Base-by-base conservation (phyloP, 2,888 invertebrate genomes). In the Nymphalis polychloros region DNA sequence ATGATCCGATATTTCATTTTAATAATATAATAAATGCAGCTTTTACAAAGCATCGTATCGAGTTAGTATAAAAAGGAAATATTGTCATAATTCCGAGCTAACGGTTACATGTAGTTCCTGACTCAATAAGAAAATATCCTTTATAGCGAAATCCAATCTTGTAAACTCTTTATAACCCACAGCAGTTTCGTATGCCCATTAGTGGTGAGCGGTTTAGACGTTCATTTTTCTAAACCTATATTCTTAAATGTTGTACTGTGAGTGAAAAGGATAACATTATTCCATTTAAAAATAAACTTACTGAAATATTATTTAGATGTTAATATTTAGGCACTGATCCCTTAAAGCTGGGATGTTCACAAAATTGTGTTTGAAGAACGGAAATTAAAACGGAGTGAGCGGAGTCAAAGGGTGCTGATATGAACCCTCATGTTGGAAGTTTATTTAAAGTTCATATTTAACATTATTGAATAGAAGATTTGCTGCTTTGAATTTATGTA, bases 361-460 rank as follows among this genome's bases (percentile, higher is more conserved):
- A 75, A 79, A 84, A 84, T 84, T 83, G 81, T 84, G 79, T 82
- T 66, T 76, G 75, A 81, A 81, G 80, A 85, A 83, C 88, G 89
- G 88, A 88, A 88, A 89, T 89, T 87, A 87, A 86, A 83, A 82
- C 79, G 79, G 81, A 74, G 75, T 70, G 75, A 47, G 68, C 23
- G 27, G 23, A 16, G 52, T 23, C 52, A 53, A 49, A 35, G 66
- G 65, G 59, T 35, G 53, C 27, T 55, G 66, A 66, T 47, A 27
- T 41, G n/a, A 66, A 27, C 60, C 20, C 31, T 55, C 55, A 8
- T 41, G 19, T 2, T n/a, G 16, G 41, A 19, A 19, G 35, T 57
- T 57, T 35, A 41, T 57, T 13, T 53, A 27, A 27, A 27, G 13
- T 53, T 53, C 16, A 7, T 16, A 17, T 19, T 41, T 41, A 41